Conservation (phyloP, 2,888 invertebrate species). For the Idaea aversata region DNA sequence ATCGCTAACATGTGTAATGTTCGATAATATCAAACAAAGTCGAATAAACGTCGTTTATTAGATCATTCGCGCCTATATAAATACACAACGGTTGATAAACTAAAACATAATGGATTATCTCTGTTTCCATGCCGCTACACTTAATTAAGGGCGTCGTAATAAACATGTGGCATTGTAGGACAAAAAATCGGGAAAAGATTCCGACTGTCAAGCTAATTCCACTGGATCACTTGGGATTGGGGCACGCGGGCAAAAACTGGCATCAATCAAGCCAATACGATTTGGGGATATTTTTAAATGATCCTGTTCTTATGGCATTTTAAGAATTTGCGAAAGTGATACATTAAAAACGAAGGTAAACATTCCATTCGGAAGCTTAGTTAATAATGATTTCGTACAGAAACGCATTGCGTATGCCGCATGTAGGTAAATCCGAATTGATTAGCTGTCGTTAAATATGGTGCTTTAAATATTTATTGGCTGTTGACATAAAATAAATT, state of each 20-base stretch:
- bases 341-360: not conserved
- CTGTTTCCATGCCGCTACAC: slow-evolving; percentile 66
- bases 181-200: slow-evolving; percentile 73
- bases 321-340: slow-evolving; percentile 4
- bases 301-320: slow-evolving; percentile 8
- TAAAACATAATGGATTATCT: slow-evolving; percentile 32
- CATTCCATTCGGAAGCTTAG: not conserved
- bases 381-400: not conserved
- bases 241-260: slow-evolving; percentile 70
- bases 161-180: slow-evolving; percentile 66
- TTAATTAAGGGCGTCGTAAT: slow-evolving; percentile 65
- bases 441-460: not conserved
- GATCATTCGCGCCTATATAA: slow-evolving; percentile 32
- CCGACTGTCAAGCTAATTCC: slow-evolving; percentile 74
- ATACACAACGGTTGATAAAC: slow-evolving; percentile 29
- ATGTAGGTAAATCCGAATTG: not conserved
- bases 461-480: not conserved
- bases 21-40: slow-evolving; percentile 34
- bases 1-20: slow-evolving; percentile 44
- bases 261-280: slow-evolving; percentile 67
- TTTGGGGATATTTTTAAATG: slow-evolving; percentile 49
- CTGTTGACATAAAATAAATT: not conserved
- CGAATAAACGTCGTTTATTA: slow-evolving; percentile 33
- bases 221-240: slow-evolving; percentile 56
- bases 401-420: not conserved